Conservation (phyloP, 2,888 invertebrate species). For the Bombylius major region DNA sequence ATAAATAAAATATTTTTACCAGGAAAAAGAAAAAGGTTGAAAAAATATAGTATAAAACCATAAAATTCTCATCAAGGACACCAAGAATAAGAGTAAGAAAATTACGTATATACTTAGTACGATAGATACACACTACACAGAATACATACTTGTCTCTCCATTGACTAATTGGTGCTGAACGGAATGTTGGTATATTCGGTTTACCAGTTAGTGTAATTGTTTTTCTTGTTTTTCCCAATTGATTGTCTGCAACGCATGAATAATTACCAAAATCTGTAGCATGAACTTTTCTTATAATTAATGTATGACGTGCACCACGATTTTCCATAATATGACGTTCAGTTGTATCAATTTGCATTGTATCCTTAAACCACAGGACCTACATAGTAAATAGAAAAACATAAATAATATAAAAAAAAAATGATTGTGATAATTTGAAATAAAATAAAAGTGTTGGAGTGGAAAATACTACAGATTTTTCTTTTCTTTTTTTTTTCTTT, state of each 20-base stretch:
- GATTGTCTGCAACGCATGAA: conserved; percentile 47
- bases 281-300: conserved; percentile 44
- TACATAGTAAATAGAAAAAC: conserved; percentile 19
- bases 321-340: conserved; percentile 44
- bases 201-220: conserved; percentile 45
- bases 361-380: conserved; percentile 46
- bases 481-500: too few relatives aligned
- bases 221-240: conserved; percentile 43
- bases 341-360: conserved; percentile 44
- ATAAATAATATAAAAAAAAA: not conserved
- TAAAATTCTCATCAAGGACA: too few relatives aligned
- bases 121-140: too few relatives aligned
- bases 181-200: conserved; percentile 43
- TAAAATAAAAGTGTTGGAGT: not conserved
- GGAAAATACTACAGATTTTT: too few relatives aligned
- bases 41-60: too few relatives aligned
- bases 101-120: too few relatives aligned
- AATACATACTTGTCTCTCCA: conserved; percentile 34
- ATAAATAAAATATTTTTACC: not conserved
- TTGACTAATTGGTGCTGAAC: conserved; percentile 40
- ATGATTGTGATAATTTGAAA: not conserved
- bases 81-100: too few relatives aligned
- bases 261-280: conserved; percentile 47
- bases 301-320: conserved; percentile 43
- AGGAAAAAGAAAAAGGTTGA: too few relatives aligned